A percentile compares a stretch with the other conserved stretches of the same genome.
Conservation (phyloP, 2,888 invertebrate genomes). For the Arrhopalites spinosus region DNA sequence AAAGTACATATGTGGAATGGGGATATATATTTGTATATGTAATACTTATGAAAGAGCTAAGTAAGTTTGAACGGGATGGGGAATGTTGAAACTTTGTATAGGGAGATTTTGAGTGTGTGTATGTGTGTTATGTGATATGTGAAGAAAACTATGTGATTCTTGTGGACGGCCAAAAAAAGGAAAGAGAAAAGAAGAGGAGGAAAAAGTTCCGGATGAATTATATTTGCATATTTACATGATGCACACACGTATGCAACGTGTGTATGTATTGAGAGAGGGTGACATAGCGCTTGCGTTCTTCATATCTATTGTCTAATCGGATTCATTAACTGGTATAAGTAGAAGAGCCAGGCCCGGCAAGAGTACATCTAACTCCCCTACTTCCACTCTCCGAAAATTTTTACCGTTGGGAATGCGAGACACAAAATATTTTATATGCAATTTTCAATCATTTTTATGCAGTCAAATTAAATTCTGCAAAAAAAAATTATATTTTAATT, state of each 20-base stretch:
- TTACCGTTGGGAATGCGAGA: too few relatives aligned
- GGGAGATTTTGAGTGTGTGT: slow-evolving; percentile 12
- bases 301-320: slow-evolving; percentile 63
- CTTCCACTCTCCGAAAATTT: too few relatives aligned
- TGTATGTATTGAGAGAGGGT: slow-evolving; percentile 33
- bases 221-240: slow-evolving; percentile 41
- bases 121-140: neutral
- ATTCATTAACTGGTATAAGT: slow-evolving; percentile 63
- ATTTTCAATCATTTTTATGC: too few relatives aligned
- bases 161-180: neutral
- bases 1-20: neutral
- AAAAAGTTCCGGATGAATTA: slow-evolving; percentile 37
- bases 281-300: slow-evolving; percentile 47
- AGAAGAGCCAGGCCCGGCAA: too few relatives aligned
- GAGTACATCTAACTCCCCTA: too few relatives aligned
- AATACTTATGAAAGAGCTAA: slow-evolving; percentile 12
- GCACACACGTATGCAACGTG: slow-evolving; percentile 40
- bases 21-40: neutral
- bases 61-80: neutral
- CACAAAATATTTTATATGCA: too few relatives aligned
- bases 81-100: slow-evolving; percentile 3
- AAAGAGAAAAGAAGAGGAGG: slow-evolving; percentile 3
- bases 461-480: too few relatives aligned
- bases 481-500: too few relatives aligned
- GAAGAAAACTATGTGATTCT: neutral